Evolutionary conservation across 2,113 vertebrate species (phyloP).

Genomic region (Macrotus californicus): DNA sequence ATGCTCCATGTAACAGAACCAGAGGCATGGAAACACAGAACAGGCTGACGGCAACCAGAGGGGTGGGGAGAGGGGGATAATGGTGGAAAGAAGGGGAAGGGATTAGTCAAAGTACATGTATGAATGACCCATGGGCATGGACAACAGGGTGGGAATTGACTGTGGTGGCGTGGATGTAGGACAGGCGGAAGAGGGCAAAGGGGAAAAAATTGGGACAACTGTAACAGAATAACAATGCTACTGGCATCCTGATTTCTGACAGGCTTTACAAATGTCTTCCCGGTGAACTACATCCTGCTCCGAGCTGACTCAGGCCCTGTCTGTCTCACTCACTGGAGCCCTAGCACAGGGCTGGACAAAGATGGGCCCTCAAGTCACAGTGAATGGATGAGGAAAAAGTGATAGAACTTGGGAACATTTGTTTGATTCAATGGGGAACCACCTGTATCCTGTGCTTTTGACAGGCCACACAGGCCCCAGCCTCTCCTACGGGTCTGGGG

Average conservation of each 20-base stretch:
- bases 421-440: neutral
- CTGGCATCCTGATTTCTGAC: neutral
- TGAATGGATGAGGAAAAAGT: neutral
- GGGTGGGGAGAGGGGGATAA: too few relatives aligned
- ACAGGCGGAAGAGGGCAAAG: too few relatives aligned
- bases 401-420: neutral
- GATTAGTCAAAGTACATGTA: too few relatives aligned
- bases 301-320: neutral
- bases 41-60: too few relatives aligned
- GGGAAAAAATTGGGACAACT: too few relatives aligned
- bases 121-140: too few relatives aligned
- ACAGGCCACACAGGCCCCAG: neutral
- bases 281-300: neutral
- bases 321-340: neutral
- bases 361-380: neutral
- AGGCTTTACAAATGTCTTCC: neutral
- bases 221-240: neutral
- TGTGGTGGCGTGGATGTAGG: too few relatives aligned
- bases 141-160: too few relatives aligned
- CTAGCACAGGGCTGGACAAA: neutral
- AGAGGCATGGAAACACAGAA: too few relatives aligned
- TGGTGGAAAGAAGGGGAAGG: too few relatives aligned
- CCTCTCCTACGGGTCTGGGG: neutral
- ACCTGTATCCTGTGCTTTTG: neutral
- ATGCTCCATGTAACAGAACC: too few relatives aligned